Evolutionary conservation across 1,140 invertebrate genomes (phyloP).

Genomic region (Neoseiulus cucumeris): DNA sequence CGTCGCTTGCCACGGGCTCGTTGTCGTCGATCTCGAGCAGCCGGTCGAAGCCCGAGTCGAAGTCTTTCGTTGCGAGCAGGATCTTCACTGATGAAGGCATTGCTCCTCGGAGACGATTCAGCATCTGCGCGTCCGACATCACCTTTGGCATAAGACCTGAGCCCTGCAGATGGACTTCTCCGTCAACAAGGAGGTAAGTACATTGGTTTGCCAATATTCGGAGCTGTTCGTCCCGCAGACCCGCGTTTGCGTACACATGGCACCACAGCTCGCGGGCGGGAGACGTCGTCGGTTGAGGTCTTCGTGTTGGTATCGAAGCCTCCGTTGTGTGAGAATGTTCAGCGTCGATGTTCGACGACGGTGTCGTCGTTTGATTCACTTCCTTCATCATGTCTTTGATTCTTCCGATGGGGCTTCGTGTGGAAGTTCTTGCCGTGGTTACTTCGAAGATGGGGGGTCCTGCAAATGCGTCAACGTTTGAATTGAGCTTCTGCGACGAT

Average conservation of each 20-base stretch:
- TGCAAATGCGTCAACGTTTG: too few species aligned
- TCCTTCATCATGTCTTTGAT: too few species aligned
- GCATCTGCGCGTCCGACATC: slow-evolving; percentile 10
- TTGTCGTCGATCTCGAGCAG: slow-evolving; percentile 2
- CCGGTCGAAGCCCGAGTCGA: slow-evolving; percentile 8
- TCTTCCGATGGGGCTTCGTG: too few species aligned
- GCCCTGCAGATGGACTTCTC: slow-evolving; percentile 4
- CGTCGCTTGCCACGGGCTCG: neutral
- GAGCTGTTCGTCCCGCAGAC: slow-evolving; percentile 3
- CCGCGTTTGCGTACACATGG: slow-evolving; percentile 7
- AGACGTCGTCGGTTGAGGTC: neutral
- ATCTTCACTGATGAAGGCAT: slow-evolving; percentile 9
- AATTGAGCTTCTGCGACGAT: too few species aligned
- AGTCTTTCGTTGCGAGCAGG: neutral
- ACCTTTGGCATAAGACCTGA: slow-evolving; percentile 6
- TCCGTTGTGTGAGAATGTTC: neutral
- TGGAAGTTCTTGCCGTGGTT: too few species aligned
- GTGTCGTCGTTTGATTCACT: too few species aligned
- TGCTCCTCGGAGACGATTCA: neutral
- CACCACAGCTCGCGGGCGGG: neutral
- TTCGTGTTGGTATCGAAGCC: neutral
- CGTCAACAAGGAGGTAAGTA: neutral
- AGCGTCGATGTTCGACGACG: too few species aligned
- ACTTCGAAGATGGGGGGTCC: too few species aligned
- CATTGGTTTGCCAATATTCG: neutral